Evolutionary conservation across 2,113 vertebrate genomes (phyloP), one percentile per base, ranked within the genome.

Genomic region (Callipepla californica): DNA sequence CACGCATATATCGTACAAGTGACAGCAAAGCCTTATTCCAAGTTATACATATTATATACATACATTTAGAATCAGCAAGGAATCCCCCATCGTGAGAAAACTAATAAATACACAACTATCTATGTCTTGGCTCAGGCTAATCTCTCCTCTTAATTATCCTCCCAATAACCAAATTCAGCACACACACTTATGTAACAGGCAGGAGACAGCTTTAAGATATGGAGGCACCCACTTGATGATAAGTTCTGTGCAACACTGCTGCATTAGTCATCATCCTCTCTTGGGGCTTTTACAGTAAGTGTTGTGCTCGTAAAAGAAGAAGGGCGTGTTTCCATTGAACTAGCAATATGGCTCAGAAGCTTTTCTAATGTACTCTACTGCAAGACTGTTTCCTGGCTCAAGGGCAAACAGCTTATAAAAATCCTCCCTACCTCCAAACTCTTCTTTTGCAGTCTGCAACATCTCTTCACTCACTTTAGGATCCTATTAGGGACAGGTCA

Each of bases 11-110:
- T 21, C 63, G 47, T 65, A 44, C 59, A 67, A 42, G 69, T 77
- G 32, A 0, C 38, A 65, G 65, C 57, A 83, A 80, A 90, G 42
- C 57, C 62, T 65, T 16, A 57, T 48, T 38, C 53, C 12, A 22
- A 0, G 0, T 36, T 51, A 9, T 5, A 11, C 8, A 0, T 16
- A 3, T 32, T 9, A 25, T 3, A 59, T 10, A 57, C 0, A 0
- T 38, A 5, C 7, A 63, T 28, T 40, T 72, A 12, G 65, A 74
- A 63, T 58, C 45, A 47, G 51, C 57, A 23, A 59, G 85, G 59
- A 83, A 87, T 59, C 42, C 55, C 78, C 50, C 58, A 2, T 0
- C 14, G n/a, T 53, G 65, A 17, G 32, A 63, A 77, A 38, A 7
- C 63, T 50, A 50, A 70, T 30, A 38, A 70, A 38, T 30, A 36